Conservation (phyloP, 2,888 invertebrate genomes). For the Caenorhabditis panamensis region DNA sequence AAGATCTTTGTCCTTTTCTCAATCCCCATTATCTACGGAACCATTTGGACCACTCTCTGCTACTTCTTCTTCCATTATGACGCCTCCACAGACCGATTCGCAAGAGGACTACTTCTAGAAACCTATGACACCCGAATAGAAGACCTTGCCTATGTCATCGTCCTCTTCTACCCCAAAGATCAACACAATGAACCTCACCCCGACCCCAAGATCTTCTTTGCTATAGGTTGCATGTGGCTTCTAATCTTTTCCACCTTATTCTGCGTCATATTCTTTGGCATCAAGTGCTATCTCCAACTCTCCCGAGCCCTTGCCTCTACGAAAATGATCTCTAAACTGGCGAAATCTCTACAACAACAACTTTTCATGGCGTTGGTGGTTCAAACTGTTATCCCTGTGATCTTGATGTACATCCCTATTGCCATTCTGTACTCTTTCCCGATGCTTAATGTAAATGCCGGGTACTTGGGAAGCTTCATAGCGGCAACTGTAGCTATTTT, state of each 20-base stretch:
- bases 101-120: background rate
- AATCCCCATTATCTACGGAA: constrained; percentile 9
- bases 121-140: constrained; percentile 6
- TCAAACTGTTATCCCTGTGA: constrained; percentile 6
- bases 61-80: background rate
- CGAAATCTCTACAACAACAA: constrained; percentile 18
- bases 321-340: background rate
- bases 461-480: background rate
- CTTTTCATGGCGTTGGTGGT: constrained; percentile 14
- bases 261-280: constrained; percentile 22
- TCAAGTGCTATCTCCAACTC: constrained; percentile 10
- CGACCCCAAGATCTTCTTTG: background rate
- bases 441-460: constrained; percentile 10
- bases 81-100: background rate
- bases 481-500: constrained; percentile 1
- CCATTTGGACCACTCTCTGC: background rate
- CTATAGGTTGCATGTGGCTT: background rate
- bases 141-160: constrained; percentile 8
- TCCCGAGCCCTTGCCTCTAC: background rate
- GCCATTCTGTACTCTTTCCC: constrained; percentile 6
- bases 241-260: constrained; percentile 1
- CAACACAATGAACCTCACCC: background rate
- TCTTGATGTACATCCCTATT: constrained; percentile 1
- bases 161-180: background rate
- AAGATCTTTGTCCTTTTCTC: background rate